These are phyloP conservation scores for Zaprionus obscuricornis DNA, from an alignment of 2,888 invertebrate species.

Conservation along the genomic window DNA sequence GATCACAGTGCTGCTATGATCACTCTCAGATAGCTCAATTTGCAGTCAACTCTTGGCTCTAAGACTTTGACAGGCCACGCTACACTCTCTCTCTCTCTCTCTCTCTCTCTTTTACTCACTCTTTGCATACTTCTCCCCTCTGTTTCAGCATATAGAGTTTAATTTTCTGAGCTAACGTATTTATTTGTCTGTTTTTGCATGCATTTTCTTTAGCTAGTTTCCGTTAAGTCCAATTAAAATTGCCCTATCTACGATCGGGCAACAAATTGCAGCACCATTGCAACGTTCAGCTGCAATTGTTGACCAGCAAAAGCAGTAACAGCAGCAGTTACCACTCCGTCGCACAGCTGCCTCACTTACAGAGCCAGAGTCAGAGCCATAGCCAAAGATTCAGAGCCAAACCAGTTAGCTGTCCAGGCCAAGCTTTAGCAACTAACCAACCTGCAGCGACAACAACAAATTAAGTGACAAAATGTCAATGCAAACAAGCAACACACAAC, in stretches of 20 bases:
- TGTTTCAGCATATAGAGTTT: too few species aligned
- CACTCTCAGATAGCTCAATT: constrained; percentile 57
- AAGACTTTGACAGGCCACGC: constrained; percentile 25
- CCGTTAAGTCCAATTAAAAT: constrained; percentile 75
- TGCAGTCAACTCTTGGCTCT: constrained; percentile 16
- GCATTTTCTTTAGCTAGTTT: constrained; percentile 60
- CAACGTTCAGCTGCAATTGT: constrained; percentile 36
- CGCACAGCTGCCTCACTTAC: constrained; percentile 41
- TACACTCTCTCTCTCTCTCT: constrained; percentile 34
- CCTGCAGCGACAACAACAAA: constrained; percentile 60
- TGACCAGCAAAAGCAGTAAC: constrained; percentile 37
- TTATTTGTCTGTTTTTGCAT: constrained; percentile 53
- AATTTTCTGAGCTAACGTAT: constrained; percentile 31
- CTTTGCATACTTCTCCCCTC: not conserved
- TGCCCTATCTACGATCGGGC: constrained; percentile 68
- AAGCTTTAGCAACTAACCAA: constrained; percentile 41
- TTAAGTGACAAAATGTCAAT: constrained; percentile 80
- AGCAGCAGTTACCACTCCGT: constrained; percentile 6
- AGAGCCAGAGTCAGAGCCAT: constrained; percentile 15
- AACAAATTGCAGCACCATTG: constrained; percentile 53
- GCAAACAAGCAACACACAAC: constrained; percentile 43
- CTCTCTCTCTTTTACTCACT: not conserved
- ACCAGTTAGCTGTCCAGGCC: constrained; percentile 47
- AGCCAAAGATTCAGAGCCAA: constrained; percentile 38
- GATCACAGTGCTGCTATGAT: constrained; percentile 50